Evolutionary conservation across 2,797 vertebrate genomes (phyloP).

Genomic region (Epinephelus malabaricus): DNA sequence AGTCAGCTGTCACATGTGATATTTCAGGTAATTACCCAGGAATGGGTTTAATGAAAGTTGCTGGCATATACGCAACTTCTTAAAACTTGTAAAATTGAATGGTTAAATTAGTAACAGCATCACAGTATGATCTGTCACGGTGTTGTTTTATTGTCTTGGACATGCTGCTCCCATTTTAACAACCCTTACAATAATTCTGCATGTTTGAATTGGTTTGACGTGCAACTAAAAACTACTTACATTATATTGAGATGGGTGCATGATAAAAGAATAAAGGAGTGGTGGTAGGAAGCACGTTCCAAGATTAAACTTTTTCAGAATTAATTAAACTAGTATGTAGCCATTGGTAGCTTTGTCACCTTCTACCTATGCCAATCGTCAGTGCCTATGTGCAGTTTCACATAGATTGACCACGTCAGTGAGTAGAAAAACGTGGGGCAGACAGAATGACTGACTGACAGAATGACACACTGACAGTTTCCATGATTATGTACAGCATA

Average conservation of each 20-base stretch:
- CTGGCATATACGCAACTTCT: background rate
- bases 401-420: too few species aligned
- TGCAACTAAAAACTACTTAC: background rate
- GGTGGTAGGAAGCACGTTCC: background rate
- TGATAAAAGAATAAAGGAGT: too few species aligned
- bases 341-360: too few species aligned
- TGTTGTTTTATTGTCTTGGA: background rate
- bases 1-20: conserved; percentile 6
- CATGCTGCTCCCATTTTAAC: background rate
- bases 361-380: too few species aligned
- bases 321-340: too few species aligned
- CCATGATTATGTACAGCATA: too few species aligned
- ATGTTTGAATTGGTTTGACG: background rate
- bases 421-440: too few species aligned
- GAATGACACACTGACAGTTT: too few species aligned
- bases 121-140: background rate
- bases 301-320: too few species aligned
- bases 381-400: too few species aligned
- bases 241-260: background rate
- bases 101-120: background rate
- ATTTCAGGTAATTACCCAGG: conserved; percentile 19
- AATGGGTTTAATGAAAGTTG: conserved; percentile 33
- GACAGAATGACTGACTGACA: too few species aligned
- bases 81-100: background rate
- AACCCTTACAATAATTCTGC: background rate